Percentiles rank a stretch among this genome's conserved stretches.
These are phyloP conservation scores for Drosophila pallidifrons DNA, from an alignment of 1,140 invertebrate genomes.

Conservation along the genomic window DNA sequence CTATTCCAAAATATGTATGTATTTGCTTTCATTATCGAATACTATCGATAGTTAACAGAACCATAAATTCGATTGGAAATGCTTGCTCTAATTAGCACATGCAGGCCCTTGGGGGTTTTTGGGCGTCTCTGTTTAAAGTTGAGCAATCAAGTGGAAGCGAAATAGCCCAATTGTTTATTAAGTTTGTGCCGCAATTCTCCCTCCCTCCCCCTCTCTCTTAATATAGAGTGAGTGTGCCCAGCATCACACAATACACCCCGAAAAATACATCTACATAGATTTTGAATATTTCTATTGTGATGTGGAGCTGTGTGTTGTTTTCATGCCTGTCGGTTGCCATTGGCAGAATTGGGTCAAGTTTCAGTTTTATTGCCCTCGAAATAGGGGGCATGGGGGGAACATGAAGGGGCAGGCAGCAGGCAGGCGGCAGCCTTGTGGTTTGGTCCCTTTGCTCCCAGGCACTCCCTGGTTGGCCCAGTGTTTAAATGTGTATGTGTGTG, in stretches of 20 bases:
- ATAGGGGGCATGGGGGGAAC: not conserved
- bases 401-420: conserved; percentile 14
- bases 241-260: conserved; percentile 32
- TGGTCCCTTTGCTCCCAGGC: conserved; percentile 30
- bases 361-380: conserved; percentile 73
- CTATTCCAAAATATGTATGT: too few species aligned
- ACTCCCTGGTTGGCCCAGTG: conserved; percentile 23
- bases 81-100: conserved; percentile 30
- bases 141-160: conserved; percentile 15
- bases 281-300: conserved; percentile 38
- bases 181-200: conserved; percentile 33
- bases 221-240: conserved; percentile 1
- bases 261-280: conserved; percentile 23
- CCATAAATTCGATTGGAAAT: not conserved
- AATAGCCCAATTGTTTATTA: conserved; percentile 61
- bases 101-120: conserved; percentile 27
- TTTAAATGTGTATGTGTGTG: not conserved
- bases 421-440: conserved; percentile 9
- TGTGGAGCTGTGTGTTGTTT: conserved; percentile 6
- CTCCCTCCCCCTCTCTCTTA: not conserved
- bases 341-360: conserved; percentile 78
- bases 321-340: conserved; percentile 52
- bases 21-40: not conserved
- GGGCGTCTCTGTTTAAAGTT: conserved; percentile 36
- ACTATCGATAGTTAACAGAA: not conserved